A percentile compares a stretch with the other conserved stretches of the same genome.
These are phyloP conservation scores for Yponomeuta malinellus DNA, from an alignment of 2,888 invertebrate species.

Conservation along the genomic window DNA sequence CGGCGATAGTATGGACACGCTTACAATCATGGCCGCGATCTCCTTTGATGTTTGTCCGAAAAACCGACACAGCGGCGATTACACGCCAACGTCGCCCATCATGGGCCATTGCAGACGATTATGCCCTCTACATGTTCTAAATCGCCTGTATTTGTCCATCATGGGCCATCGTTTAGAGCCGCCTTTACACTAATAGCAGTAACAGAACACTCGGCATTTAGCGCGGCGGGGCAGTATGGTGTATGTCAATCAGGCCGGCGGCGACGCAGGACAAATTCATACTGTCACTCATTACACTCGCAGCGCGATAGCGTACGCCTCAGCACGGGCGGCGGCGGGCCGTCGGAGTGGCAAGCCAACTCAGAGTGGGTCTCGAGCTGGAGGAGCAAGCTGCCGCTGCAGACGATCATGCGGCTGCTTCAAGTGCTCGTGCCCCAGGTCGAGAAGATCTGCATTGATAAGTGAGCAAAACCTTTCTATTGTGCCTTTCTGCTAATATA, in stretches of 20 bases:
- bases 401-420: conserved; percentile 98
- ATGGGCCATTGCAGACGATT: too few relatives aligned
- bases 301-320: conserved; percentile 80
- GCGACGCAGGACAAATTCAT: neutral
- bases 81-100: too few relatives aligned
- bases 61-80: too few relatives aligned
- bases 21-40: too few relatives aligned
- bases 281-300: neutral
- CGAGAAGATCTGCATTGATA: conserved; percentile 99
- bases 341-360: conserved; percentile 87
- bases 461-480: conserved; percentile 73
- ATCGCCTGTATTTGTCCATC: too few relatives aligned
- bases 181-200: too few relatives aligned
- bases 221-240: neutral
- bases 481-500: conserved; percentile 21
- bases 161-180: too few relatives aligned
- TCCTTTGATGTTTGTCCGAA: too few relatives aligned
- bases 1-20: too few relatives aligned
- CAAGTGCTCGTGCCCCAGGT: conserved; percentile 99
- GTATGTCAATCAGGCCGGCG: neutral
- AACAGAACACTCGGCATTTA: too few relatives aligned
- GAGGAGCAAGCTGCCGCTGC: conserved; percentile 97
- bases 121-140: too few relatives aligned
- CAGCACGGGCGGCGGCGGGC: conserved; percentile 30
- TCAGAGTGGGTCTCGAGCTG: conserved; percentile 97